Base-by-base conservation (phyloP, 2,888 invertebrate genomes). In the Chloroclysta siterata region DNA sequence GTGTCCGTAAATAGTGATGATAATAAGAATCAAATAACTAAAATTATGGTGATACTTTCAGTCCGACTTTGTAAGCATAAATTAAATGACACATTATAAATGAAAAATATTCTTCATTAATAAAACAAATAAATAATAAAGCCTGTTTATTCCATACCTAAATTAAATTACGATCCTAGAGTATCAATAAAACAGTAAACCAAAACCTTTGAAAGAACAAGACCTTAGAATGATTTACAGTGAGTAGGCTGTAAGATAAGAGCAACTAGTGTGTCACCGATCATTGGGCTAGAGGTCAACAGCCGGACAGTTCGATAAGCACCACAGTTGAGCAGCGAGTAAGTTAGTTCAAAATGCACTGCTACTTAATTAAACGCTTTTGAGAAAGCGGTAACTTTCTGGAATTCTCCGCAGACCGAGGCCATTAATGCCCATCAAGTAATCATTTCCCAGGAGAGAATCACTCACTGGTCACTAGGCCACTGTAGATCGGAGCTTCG, bases 261-360 rank as follows among this genome's bases (percentile, higher is more conserved):
- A 39, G 14, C 50, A 55, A 39, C 13, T 28, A 62, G 29, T 63
- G 56, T 63, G 68, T 57, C 69, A 60, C 56, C 68, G 55, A 71
- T 65, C 53, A 51, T 48, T 59, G 67, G 65, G 72, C 64, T 71
- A 58, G 68, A 61, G 73, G 71, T 76, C 72, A 63, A 68, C 60
- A 71, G 13, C 64, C 72, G 46, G 51, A 50, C 66, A 42, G 59
- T 36, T 39, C 51, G 66, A 69, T 68, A 69, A 69, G 55, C 46
- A 54, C 51, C 36, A 63, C 63, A 52, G 56, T 50, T 46, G 60
- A 53, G 41, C 62, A 48, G 51, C 41, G 47, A 41, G 41, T 29
- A n/a, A 28, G 28, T 22, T 4, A 22, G 22, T 17, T 22, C 33
- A 33, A n/a, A n/a, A 33, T 33, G 5, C 33, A 33, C 33, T 33